These are phyloP conservation scores for Sclerurus mexicanus DNA, from an alignment of 2,113 vertebrate species.

Conservation along the genomic window DNA sequence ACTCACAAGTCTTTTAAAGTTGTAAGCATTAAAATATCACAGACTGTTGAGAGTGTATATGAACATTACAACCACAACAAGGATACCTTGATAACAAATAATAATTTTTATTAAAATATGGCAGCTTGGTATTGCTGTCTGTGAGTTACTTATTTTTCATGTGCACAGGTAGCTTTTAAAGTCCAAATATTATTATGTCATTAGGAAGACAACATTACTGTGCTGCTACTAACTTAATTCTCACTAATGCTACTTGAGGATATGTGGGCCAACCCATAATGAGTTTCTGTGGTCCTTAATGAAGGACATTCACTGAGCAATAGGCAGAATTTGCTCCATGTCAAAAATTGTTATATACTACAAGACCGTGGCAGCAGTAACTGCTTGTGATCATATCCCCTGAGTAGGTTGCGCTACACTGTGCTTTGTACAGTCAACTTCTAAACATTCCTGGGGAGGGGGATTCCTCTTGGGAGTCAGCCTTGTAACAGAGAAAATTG, in stretches of 20 bases:
- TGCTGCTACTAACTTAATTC: not conserved
- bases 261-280: not conserved
- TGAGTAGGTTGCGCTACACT: not conserved
- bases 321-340: not conserved
- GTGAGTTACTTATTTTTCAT: not conserved
- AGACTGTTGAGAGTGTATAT: not conserved
- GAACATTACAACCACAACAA: not conserved
- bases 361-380: not conserved
- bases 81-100: not conserved
- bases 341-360: not conserved
- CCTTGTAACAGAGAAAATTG: not conserved
- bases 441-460: not conserved
- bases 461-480: not conserved
- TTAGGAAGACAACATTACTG: not conserved
- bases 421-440: not conserved
- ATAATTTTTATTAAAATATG: not conserved
- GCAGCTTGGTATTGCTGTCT: rapidly evolving
- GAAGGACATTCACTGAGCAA: not conserved
- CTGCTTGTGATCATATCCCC: not conserved
- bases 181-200: not conserved
- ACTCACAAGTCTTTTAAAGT: not conserved
- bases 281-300: not conserved
- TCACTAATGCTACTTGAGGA: not conserved
- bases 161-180: not conserved
- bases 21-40: not conserved